Base-by-base conservation (phyloP, 2,888 invertebrate species). In the Operophtera brumata region DNA sequence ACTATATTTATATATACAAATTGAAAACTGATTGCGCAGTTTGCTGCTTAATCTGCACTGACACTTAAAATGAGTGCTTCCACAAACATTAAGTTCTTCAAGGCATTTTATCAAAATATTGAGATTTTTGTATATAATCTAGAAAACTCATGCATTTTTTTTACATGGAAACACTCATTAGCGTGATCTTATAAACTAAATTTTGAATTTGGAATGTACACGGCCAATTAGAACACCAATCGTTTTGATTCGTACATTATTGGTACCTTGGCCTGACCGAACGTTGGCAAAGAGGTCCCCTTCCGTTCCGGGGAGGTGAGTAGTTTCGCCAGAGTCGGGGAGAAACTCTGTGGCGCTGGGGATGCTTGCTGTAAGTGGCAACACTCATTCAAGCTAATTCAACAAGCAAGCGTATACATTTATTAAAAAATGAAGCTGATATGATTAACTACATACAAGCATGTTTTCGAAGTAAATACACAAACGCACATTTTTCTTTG, bases 301-400 rank as follows among this genome's bases (percentile, higher is more conserved):
- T 80, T 84, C 78, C 87, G 76, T 78, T 91, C 91, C 71, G 91
- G 91, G 56, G 95, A 95, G 63, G 95, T 96, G 71, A 96, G 91
- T 67, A 96, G 91, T 83, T 95, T 92, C 65, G 95, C 95, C 82
- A 96, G 91, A 69, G 96, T 96, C 63, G 95, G 95, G 71, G 95
- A 95, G 87, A 94, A 94, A 70, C 94, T 92, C 85, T 90, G 89
- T 67, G 94, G 91, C 67, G 85, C 82, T 74, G 86, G 82, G 71
- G 86, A 77, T 78, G 92, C 91, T 84, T 84, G 87, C 89, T 89
- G 89, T 73, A 89, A 89, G 61, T 87, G 88, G 87, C 89, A 89
- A 89, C 87, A 89, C 88, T 82, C 86, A 85, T 86, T 86, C 86
- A 87, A 84, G 79, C 83, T 77, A 56, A 50, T 62, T 61, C 64